Base-by-base conservation (phyloP, 2,797 vertebrate genomes). In the Neostethus bicornis region DNA sequence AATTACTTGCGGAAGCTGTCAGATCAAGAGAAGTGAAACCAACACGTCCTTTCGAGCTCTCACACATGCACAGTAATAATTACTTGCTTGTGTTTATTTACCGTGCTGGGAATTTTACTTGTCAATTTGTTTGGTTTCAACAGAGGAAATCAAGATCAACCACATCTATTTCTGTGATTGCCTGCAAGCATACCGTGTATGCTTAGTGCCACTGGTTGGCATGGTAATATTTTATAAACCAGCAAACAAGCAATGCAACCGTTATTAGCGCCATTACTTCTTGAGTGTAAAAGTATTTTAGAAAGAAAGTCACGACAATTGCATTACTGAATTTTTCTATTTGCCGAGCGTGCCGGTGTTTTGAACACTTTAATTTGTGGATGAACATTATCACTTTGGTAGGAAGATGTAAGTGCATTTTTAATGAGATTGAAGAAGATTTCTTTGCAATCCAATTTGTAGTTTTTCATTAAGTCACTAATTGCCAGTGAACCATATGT, bases 341-440 rank as follows among this genome's bases (percentile, higher is more conserved):
- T 38, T 45, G 11, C n/a, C 51, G 23, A 37, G 21, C 29, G 12
- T 35, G 19, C 43, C 14, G 35, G 7, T 52, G 19, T 45, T 51
- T 43, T 45, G 19, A 38, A 29, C 5, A 23, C 1, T 61, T 38
- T 39, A 17, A 62, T 32, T 25, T 41, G 10, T 32, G 20, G 5
- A 4, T 9, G 14, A 52, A 8, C 7, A 28, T 14, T 16, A 51
- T 28, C 34, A 9, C 4, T 16, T 37, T 1, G 26, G 20, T 5
- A 46, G 17, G 9, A 29, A 25, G 34, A 39, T 25, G 8, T n/a
- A 16, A 32, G 10, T 8, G 26, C 2, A 64, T 43, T 24, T 55
- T 29, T 31, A 28, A 49, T 64, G 31, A 44, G 17, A 39, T 46
- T 3, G 46, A 26, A 26, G 19, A 16, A 4, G 7, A 43, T 41